Base-by-base conservation (phyloP, 1,140 invertebrate species). In the Apis florea region DNA sequence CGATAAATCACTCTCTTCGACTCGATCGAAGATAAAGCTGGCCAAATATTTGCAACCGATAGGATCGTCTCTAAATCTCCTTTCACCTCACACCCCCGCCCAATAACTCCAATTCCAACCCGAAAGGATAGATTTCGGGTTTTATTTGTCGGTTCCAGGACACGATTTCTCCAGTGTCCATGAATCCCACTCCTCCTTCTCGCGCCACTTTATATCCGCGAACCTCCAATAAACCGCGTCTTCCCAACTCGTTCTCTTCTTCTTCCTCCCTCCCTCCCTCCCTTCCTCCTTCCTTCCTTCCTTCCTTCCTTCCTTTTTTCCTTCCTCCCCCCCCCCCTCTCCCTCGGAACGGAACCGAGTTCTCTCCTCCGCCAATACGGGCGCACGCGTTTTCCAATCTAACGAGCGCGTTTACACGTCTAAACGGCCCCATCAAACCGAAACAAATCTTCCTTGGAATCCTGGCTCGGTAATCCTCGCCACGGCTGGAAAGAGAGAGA, bases 351-450 rank as follows among this genome's bases (percentile, higher is more conserved):
- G 66, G 21, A 49, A 58, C 21, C 58, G 47, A 53, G 31, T 49
- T 63, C 3, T 26, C 21, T 15, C 47, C 21, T 1, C 0, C 76
- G 79, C 86, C 79, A 78, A 87, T 86, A 83, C 84, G 51, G 56
- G 12, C n/a, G 74, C 82, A 84, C 85, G 77, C 87, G 77, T 88
- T 90, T 73, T 90, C 83, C 87, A 90, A 93, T 92, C 89, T 91
- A 93, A 91, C 91, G 89, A 93, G 86, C 89, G 89, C 74, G 90
- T 92, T 89, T 91, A 92, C 91, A 92, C 87, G 89, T 90, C 82
- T 91, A 91, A 93, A 92, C 87, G 88, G 83, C 86, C 87, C 91
- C 82, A 92, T 93, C 89, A 91, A 92, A 92, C 88, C 83, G 86
- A 90, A 90, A 92, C 90, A 91, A 92, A 92, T 92, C 90, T 91